phyloP scores from a whole-genome alignment of 2,797 vertebrate genomes.

The Capromys pilorides region DNA sequence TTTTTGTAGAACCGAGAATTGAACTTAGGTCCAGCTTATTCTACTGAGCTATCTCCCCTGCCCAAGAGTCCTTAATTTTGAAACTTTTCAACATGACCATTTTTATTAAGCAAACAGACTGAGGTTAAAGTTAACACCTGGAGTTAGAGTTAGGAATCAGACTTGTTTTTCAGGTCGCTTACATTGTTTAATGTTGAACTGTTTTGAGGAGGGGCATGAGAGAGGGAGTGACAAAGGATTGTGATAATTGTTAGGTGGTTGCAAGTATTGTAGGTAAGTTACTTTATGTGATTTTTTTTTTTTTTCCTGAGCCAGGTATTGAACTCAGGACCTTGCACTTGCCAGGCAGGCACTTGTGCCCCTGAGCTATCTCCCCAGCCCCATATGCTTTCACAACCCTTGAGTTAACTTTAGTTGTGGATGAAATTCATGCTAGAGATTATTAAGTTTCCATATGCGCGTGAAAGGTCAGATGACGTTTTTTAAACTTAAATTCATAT shows the following conservation, averaged over 20 bases:
- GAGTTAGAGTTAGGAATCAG: not conserved
- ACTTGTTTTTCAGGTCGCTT: not conserved
- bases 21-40: too few relatives aligned
- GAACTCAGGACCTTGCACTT: too few relatives aligned
- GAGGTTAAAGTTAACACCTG: conserved; percentile 15
- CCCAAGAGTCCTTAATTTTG: conserved; percentile 8
- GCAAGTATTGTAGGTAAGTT: not conserved
- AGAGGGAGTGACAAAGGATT: not conserved
- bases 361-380: too few relatives aligned
- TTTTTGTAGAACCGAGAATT: too few relatives aligned
- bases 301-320: too few relatives aligned
- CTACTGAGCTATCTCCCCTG: too few relatives aligned
- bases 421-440: conserved; percentile 45
- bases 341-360: too few relatives aligned
- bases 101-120: conserved; percentile 33
- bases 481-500: conserved; percentile 34
- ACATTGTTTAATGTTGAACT: not conserved
- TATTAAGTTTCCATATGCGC: conserved; percentile 25
- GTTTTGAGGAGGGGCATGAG: not conserved
- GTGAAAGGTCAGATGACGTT: not conserved
- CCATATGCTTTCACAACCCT: not conserved
- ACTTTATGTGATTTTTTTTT: conserved; percentile 21
- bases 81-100: not conserved
- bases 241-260: conserved; percentile 16
- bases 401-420: conserved; percentile 38